A percentile compares a stretch with the other conserved stretches of the same genome.
These are phyloP conservation scores for Macrostomum cliftonense DNA, from an alignment of 2,888 invertebrate genomes.

Conservation along the genomic window DNA sequence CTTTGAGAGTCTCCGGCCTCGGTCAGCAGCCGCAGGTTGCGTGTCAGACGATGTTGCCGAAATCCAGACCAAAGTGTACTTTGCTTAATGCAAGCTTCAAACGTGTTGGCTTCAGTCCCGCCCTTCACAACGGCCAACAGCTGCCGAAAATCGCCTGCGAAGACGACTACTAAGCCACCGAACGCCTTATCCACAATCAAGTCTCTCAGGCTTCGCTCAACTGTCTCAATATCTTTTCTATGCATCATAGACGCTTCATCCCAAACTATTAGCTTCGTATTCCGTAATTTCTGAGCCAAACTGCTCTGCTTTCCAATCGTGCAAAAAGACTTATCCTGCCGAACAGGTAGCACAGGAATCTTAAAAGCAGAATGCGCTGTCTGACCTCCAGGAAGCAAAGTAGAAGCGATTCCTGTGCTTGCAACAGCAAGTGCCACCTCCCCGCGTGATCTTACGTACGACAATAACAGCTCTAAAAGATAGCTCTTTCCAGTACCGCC, in stretches of 20 bases:
- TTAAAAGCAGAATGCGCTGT: constrained; percentile 16
- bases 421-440: constrained; percentile 31
- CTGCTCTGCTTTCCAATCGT: too few species aligned
- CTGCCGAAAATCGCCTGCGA: constrained; percentile 13
- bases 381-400: constrained; percentile 22
- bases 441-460: constrained; percentile 20
- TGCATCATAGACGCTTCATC: constrained; percentile 27
- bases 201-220: constrained; percentile 21
- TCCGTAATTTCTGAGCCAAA: constrained; percentile 7
- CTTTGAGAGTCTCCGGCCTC: too few species aligned
- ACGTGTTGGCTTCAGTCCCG: constrained; percentile 9
- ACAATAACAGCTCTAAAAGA: not conserved
- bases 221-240: constrained; percentile 20
- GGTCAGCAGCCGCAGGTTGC: too few species aligned
- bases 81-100: constrained; percentile 13
- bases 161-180: constrained; percentile 10
- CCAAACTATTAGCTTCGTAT: constrained; percentile 25
- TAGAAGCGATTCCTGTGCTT: constrained; percentile 39
- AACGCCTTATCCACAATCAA: constrained; percentile 8
- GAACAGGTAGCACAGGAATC: constrained; percentile 12
- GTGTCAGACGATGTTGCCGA: too few species aligned
- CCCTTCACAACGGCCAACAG: constrained; percentile 12
- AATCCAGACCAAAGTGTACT: constrained; percentile 10
- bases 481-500: constrained; percentile 29
- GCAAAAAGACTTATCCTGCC: too few species aligned